Evolutionary conservation across 2,888 invertebrate species (phyloP).

Genomic region (Petrolisthes manimaculis): DNA sequence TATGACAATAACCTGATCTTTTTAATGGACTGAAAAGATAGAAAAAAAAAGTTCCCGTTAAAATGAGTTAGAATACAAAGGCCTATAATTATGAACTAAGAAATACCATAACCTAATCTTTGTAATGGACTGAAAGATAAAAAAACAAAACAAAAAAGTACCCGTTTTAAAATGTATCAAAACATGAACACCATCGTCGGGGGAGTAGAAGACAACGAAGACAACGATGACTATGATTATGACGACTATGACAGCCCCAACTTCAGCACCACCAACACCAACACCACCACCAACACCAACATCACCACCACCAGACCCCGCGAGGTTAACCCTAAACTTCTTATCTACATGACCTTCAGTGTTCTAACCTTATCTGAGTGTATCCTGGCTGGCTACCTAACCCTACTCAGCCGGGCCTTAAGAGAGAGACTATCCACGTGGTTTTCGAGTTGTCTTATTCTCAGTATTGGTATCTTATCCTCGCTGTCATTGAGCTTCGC

Average conservation of each 20-base stretch:
- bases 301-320: not conserved
- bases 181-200: too few species aligned
- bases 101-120: too few species aligned
- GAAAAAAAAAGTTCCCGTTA: too few species aligned
- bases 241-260: not conserved
- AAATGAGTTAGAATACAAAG: too few species aligned
- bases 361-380: constrained; percentile 35
- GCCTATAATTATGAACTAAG: too few species aligned
- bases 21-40: too few species aligned
- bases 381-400: constrained; percentile 27
- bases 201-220: too few species aligned
- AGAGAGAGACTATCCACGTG: constrained; percentile 10
- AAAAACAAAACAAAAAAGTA: too few species aligned
- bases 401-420: constrained; percentile 15
- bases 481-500: constrained; percentile 24
- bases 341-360: constrained; percentile 18
- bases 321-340: not conserved
- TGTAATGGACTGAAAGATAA: too few species aligned
- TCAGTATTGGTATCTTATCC: constrained; percentile 28
- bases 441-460: constrained; percentile 10
- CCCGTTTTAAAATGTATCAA: too few species aligned
- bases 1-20: too few species aligned
- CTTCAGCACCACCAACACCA: not conserved
- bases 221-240: not conserved
- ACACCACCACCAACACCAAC: not conserved